These are phyloP conservation scores for Myanophis thanlyinensis DNA, from an alignment of 2,113 vertebrate genomes.

Conservation along the genomic window DNA sequence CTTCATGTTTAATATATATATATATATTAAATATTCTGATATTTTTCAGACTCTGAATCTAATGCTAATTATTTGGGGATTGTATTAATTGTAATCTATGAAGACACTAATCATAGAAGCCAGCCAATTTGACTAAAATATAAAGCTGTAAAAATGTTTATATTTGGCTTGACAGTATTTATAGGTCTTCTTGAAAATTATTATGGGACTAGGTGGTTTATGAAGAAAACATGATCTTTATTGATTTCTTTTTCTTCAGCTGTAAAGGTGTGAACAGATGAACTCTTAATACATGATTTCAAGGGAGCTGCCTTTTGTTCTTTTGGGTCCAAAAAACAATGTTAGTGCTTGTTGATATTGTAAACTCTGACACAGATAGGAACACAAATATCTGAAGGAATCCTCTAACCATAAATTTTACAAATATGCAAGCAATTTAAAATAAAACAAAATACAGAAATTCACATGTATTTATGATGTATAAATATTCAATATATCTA, in stretches of 20 bases:
- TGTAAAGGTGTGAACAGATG: neutral
- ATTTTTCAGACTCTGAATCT: neutral
- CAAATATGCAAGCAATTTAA: neutral
- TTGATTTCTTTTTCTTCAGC: neutral
- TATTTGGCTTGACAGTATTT: neutral
- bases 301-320: neutral
- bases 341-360: neutral
- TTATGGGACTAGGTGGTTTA: neutral
- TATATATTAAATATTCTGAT: neutral
- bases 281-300: neutral
- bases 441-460: neutral
- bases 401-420: neutral
- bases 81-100: neutral
- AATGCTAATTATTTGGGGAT: neutral
- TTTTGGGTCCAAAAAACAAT: neutral
- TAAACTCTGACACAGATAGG: neutral
- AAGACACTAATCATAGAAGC: neutral
- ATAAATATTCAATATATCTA: neutral
- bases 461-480: neutral
- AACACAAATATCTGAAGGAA: neutral
- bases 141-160: neutral
- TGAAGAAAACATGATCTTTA: neutral
- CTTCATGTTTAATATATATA: neutral
- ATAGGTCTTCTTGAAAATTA: neutral
- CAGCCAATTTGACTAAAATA: neutral